These are phyloP conservation scores for Channa maculata DNA, from an alignment of 2,113 vertebrate species.

Conservation along the genomic window DNA sequence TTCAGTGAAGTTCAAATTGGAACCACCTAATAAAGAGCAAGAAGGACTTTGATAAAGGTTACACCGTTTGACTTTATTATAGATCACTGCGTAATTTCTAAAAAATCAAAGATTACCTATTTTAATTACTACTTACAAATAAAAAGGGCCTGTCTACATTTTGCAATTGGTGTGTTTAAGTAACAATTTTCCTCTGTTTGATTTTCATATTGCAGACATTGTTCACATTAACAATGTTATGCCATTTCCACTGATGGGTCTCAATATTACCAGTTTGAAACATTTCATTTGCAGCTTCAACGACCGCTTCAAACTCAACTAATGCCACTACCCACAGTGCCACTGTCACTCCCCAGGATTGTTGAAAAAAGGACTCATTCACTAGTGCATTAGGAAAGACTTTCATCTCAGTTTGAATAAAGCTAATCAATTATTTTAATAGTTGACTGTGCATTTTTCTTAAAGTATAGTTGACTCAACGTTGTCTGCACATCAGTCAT, in stretches of 20 bases:
- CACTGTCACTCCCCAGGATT: neutral
- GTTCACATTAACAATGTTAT: constrained; percentile 10
- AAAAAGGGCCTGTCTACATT: constrained; percentile 4
- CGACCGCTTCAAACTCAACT: constrained; percentile 11
- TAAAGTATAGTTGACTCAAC: constrained; percentile 2
- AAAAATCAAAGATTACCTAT: neutral
- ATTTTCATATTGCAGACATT: neutral
- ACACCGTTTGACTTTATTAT: neutral
- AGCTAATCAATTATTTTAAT: neutral
- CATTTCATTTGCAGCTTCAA: constrained; percentile 9
- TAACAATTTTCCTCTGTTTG: neutral
- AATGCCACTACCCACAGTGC: neutral
- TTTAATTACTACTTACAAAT: constrained; percentile 17
- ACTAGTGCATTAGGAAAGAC: neutral
- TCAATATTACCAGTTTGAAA: constrained; percentile 3
- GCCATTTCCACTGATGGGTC: constrained; percentile 1
- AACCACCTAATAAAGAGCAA: neutral
- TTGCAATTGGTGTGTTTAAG: neutral
- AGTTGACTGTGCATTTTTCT: constrained; percentile 8
- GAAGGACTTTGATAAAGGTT: neutral
- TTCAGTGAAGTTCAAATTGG: neutral
- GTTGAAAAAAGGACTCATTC: neutral
- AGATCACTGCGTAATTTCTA: constrained; percentile 7
- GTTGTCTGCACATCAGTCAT: constrained; percentile 10
- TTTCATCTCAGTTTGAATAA: neutral